Evolutionary conservation across 2,888 invertebrate species (phyloP).

Genomic region (Rotaria magnacalcarata): DNA sequence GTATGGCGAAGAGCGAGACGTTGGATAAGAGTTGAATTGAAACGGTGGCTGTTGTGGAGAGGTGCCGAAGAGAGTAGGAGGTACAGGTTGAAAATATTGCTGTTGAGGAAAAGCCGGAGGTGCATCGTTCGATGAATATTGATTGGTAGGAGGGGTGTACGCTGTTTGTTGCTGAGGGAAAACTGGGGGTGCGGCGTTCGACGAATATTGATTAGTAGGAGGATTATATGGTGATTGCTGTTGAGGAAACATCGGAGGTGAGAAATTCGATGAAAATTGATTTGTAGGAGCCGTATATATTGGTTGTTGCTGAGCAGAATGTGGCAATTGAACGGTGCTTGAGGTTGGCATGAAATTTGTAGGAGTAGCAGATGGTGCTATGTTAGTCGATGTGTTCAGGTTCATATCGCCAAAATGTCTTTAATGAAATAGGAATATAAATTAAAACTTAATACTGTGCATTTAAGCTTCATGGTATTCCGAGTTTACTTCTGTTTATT

Average conservation of each 20-base stretch:
- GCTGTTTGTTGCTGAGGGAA: background rate
- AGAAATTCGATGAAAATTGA: background rate
- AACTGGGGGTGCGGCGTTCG: background rate
- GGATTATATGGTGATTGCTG: background rate
- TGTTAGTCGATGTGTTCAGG: background rate
- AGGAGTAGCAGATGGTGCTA: background rate
- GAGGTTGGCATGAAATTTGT: background rate
- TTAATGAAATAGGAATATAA: background rate
- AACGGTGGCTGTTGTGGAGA: background rate
- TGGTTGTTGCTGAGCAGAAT: background rate
- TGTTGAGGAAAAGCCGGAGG: background rate
- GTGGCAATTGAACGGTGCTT: background rate
- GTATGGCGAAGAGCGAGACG: background rate
- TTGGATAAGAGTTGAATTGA: constrained; percentile 25
- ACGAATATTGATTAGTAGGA: background rate
- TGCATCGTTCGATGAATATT: background rate
- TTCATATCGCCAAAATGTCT: background rate
- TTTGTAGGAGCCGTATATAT: background rate
- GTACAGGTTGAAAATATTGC: background rate
- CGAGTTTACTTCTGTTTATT: too few species aligned
- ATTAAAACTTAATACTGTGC: too few species aligned
- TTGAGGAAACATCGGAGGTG: background rate
- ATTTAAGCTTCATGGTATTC: too few species aligned
- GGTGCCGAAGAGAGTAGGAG: background rate
- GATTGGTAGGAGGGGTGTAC: background rate